Evolutionary conservation across 2,888 invertebrate genomes (phyloP).

Genomic region (Laothoe populi): DNA sequence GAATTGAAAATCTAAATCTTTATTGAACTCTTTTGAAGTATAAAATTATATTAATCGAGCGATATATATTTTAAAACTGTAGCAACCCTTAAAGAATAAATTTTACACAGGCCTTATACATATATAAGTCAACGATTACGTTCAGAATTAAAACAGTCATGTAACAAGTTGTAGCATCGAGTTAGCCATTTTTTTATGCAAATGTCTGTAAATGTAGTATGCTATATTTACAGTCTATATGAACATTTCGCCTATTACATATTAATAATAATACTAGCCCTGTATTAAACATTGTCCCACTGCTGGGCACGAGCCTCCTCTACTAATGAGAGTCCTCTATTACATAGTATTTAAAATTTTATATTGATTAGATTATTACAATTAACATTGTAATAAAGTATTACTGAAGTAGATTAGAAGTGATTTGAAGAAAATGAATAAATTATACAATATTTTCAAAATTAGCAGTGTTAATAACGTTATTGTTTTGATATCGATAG

Average conservation of each 20-base stretch:
- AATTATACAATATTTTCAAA: background rate
- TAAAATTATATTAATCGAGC: too few relatives aligned
- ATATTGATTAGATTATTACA: too few relatives aligned
- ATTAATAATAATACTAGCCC: too few relatives aligned
- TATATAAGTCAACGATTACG: background rate
- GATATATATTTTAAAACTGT: too few relatives aligned
- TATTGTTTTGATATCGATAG: background rate
- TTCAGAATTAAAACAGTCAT: slow-evolving; percentile 23
- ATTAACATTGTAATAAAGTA: background rate
- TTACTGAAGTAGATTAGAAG: background rate
- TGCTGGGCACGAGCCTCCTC: too few relatives aligned
- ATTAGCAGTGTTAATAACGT: background rate
- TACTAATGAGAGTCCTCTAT: too few relatives aligned
- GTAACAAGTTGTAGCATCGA: slow-evolving; percentile 15
- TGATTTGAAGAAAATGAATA: too few relatives aligned
- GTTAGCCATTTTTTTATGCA: slow-evolving; percentile 24
- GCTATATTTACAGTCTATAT: background rate
- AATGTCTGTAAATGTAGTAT: slow-evolving; percentile 3
- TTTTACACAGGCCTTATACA: background rate
- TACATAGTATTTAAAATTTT: too few relatives aligned
- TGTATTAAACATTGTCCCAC: too few relatives aligned
- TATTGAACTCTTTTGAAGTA: too few relatives aligned
- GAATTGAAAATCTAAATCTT: too few relatives aligned
- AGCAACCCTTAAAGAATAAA: background rate
- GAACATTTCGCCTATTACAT: too few relatives aligned